Percentiles rank a stretch among this genome's conserved stretches.
These are phyloP conservation scores for Cydia splendana DNA, from an alignment of 1,140 invertebrate genomes.

Conservation along the genomic window DNA sequence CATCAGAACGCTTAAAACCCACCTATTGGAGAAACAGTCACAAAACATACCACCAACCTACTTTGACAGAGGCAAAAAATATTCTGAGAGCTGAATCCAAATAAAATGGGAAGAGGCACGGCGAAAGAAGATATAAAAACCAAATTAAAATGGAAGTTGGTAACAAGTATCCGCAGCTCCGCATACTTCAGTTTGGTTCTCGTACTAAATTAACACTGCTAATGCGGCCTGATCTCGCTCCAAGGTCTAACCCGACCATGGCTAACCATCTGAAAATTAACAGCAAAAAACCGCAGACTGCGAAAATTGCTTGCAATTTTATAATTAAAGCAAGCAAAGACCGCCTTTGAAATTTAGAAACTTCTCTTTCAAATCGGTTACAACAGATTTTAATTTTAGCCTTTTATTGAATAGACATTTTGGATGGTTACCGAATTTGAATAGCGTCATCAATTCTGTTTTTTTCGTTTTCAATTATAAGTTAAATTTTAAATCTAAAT, in stretches of 20 bases:
- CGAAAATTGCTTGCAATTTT: constrained; percentile 23
- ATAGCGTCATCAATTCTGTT: constrained; percentile 2
- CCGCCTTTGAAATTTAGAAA: constrained; percentile 26
- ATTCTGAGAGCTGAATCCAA: no score
- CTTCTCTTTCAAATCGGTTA: neutral
- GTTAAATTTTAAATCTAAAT: no score
- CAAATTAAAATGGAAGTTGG: neutral
- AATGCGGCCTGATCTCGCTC: constrained; percentile 6
- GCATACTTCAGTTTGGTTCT: neutral
- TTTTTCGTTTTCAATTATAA: neutral
- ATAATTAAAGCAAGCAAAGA: constrained; percentile 18
- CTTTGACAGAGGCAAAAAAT: no score
- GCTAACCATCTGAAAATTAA: constrained; percentile 18
- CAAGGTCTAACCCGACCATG: neutral
- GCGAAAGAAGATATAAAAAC: neutral
- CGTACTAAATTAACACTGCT: neutral
- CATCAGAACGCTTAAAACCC: no score
- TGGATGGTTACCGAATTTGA: neutral
- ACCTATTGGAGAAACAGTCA: no score
- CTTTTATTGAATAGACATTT: constrained; percentile 6
- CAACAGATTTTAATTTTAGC: constrained; percentile 1
- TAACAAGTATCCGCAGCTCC: neutral
- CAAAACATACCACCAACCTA: no score
- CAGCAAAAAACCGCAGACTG: constrained; percentile 21
- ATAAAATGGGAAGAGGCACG: no score